Evolutionary conservation across 2,113 vertebrate genomes (phyloP).

Genomic region (Castor canadensis): DNA sequence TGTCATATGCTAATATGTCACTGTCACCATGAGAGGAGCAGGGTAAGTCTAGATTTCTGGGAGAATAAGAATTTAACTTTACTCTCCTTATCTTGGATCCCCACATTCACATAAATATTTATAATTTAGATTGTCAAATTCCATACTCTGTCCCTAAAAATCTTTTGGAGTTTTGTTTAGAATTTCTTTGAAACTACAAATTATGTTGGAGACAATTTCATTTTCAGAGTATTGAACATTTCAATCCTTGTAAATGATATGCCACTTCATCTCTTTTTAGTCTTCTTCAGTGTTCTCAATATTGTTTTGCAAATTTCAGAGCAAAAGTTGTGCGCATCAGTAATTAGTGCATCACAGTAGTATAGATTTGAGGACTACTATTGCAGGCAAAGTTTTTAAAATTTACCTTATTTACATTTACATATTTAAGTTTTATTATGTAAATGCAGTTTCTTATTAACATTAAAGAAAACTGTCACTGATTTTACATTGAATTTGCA

Average conservation of each 20-base stretch:
- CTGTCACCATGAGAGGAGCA: neutral
- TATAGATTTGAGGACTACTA: neutral
- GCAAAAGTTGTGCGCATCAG: neutral
- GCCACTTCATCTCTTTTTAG: neutral
- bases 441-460: neutral
- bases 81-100: neutral
- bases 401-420: neutral
- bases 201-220: neutral
- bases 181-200: neutral
- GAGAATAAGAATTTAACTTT: neutral
- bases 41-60: neutral
- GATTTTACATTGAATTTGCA: neutral
- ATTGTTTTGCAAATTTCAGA: neutral
- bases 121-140: neutral
- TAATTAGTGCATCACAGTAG: neutral
- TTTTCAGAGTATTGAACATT: neutral
- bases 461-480: neutral
- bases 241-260: neutral
- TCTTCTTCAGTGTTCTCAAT: neutral
- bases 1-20: too few relatives aligned
- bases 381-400: neutral
- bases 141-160: neutral
- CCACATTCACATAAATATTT: neutral
- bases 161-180: neutral
- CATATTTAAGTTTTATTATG: neutral